Percentiles rank a stretch among this genome's conserved stretches.
These are phyloP conservation scores for Chaenocephalus aceratus DNA, from an alignment of 2,113 vertebrate species.

Conservation along the genomic window DNA sequence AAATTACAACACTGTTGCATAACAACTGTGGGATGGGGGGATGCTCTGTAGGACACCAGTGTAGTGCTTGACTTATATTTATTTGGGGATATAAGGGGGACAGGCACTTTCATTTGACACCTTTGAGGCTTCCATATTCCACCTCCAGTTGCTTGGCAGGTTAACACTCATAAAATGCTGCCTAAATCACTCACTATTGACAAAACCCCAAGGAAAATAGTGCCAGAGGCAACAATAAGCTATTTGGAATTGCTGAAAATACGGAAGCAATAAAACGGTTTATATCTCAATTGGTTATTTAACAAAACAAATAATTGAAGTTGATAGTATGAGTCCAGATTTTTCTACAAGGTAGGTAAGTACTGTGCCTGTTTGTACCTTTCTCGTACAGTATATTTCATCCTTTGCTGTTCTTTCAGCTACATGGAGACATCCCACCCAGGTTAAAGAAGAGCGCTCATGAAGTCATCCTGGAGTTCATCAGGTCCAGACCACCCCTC, in stretches of 20 bases:
- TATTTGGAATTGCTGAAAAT: neutral
- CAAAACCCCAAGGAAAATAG: neutral
- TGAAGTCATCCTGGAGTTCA: constrained; percentile 98
- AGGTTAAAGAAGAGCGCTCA: constrained; percentile 98
- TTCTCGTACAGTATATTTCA: neutral
- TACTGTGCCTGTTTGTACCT: too few relatives aligned
- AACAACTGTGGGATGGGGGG: neutral
- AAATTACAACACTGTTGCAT: neutral
- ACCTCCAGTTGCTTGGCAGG: neutral
- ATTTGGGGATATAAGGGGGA: neutral
- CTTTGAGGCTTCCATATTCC: neutral
- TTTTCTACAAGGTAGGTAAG: too few relatives aligned
- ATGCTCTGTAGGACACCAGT: neutral
- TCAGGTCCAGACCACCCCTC: constrained; percentile 95
- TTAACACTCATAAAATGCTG: neutral
- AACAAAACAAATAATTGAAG: neutral
- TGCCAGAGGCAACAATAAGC: neutral
- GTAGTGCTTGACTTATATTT: neutral
- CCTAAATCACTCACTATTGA: neutral
- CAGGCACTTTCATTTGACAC: neutral
- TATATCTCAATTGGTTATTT: neutral
- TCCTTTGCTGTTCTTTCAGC: constrained; percentile 76
- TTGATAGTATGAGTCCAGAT: too few relatives aligned
- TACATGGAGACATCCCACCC: constrained; percentile 94
- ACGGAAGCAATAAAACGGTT: neutral